Base-by-base conservation (phyloP, 1,140 invertebrate genomes). In the Druon quercuslanigerum region DNA sequence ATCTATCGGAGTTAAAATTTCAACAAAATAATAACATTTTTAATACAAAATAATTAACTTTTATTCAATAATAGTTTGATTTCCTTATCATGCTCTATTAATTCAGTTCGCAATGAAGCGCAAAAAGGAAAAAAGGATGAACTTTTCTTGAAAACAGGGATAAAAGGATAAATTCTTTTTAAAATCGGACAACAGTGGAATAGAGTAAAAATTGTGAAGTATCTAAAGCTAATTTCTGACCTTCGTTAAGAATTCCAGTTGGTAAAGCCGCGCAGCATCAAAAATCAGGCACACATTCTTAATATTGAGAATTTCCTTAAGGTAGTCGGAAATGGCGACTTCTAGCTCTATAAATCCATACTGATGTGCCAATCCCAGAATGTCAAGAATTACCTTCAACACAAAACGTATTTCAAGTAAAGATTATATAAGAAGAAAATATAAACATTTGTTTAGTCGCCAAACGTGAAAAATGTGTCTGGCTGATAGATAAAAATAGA, bases 321-420 rank as follows among this genome's bases (percentile, higher is more conserved):
- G 91, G 92, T 98, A 98, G 85, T 99, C 97, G 1, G 97, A 99
- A 78, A 99, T 97, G 14, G 97, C 94, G 11, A 94, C 91, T 92
- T 99, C 97, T 71, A 99, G 90, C 87, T 99, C 96, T 79, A 94
- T 93, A 92, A 99, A 99, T 51, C 97, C 97, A 92, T 98, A 99
- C 84, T 98, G 96, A 93, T 99, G 97, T 33, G 97, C 96, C 86
- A 99, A 92, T 8, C 95, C 91, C 46, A 91, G 84, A 75, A 90
- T 91, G 78, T 92, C 90, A 6, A 92, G 82, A 73, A 90, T 86
- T 16, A 87, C 84, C 89, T 91, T 66, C 82, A 83, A 74, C 9
- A 46, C 7, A 9, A 46, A 46, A 9, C 2, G 7, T 11, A 11
- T 8, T 46, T 46, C 9, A 11, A 46, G 1, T 46, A 1, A 5